These are phyloP conservation scores for Phylloscopus collybita DNA, from an alignment of 2,797 vertebrate genomes.

Conservation along the genomic window DNA sequence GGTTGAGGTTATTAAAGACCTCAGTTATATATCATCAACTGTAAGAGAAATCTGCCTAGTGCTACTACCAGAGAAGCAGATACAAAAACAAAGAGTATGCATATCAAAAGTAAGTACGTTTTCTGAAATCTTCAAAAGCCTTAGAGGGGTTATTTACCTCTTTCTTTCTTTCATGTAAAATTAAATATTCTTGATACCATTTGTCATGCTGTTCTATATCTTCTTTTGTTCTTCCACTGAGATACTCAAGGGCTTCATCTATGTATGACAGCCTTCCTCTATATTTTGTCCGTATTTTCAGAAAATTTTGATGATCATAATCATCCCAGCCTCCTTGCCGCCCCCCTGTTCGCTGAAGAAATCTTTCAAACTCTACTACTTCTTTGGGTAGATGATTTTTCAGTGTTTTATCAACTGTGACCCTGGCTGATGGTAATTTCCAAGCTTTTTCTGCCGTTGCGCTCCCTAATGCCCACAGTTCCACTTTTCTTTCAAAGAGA, in stretches of 20 bases:
- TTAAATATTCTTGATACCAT: slow-evolving; percentile 87
- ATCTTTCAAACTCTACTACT: slow-evolving; percentile 85
- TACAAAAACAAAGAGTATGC: neutral
- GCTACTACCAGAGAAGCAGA: neutral
- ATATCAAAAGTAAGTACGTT: neutral
- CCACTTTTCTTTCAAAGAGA: slow-evolving; percentile 87
- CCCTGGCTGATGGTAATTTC: slow-evolving; percentile 62
- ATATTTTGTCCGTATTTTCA: slow-evolving; percentile 84
- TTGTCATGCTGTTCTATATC: slow-evolving; percentile 86
- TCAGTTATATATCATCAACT: neutral
- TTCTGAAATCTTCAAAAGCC: neutral
- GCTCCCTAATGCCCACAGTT: slow-evolving; percentile 79
- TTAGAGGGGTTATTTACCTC: slow-evolving; percentile 78
- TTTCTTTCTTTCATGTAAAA: slow-evolving; percentile 87
- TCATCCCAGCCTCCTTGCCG: slow-evolving; percentile 90
- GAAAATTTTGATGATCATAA: slow-evolving; percentile 88
- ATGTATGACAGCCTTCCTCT: slow-evolving; percentile 80
- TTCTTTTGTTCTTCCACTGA: slow-evolving; percentile 83
- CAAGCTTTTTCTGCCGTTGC: slow-evolving; percentile 67
- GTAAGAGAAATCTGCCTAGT: neutral
- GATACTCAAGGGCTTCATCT: slow-evolving; percentile 82
- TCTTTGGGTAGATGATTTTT: slow-evolving; percentile 79
- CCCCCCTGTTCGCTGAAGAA: slow-evolving; percentile 88
- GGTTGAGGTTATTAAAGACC: neutral
- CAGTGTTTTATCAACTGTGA: slow-evolving; percentile 49